Base-by-base conservation (phyloP, 2,113 vertebrate genomes). In the Microcebus lehilahytsara region DNA sequence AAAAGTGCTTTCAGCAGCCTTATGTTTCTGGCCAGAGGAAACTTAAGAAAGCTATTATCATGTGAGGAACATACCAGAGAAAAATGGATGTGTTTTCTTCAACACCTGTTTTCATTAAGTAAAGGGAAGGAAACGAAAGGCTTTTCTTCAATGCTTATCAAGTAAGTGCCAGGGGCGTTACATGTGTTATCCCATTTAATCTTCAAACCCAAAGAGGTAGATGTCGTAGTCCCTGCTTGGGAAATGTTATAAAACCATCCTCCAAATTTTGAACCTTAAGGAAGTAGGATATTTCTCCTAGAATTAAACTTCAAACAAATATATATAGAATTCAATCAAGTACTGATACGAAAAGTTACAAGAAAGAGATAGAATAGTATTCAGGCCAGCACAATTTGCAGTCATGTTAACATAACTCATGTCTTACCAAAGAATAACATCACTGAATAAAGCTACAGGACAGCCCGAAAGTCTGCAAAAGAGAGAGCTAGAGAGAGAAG, bases 21-120 rank as follows among this genome's bases (percentile, higher is more conserved):
- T 92, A 40, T 51, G 71, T 85, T 86, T 58, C 88, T 91, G 85
- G 71, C 71, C 91, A 91, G 64, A 32, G 25, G 62, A 90, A 84
- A 91, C 17, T 80, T 80, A 83, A 22, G 14, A 93, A 96, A 97
- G 85, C 46, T 27, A 89, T 96, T 95, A 84, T 92, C 72, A 75
- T 51, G 25, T 94, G 80, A 58, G n/a, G n/a, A 81, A 72, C 49
- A 89, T 25, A 40, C 1, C 90, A 94, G 92, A 72, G 34, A 89
- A 91, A 62, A 79, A 62, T 81, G 13, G 62, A 72, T 30, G 37
- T 58, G 20, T 96, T 92, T 95, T 80, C 72, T 94, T 89, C 72
- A 92, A 95, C 64, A 94, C 81, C 66, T 95, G 75, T 96, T 96
- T 97, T 93, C 67, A 91, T 97, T 96, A 94, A 97, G 23, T 56